Evolutionary conservation across 1,140 invertebrate genomes (phyloP), one percentile per base, ranked within the genome.

Genomic region (Lepidurus couesii): DNA sequence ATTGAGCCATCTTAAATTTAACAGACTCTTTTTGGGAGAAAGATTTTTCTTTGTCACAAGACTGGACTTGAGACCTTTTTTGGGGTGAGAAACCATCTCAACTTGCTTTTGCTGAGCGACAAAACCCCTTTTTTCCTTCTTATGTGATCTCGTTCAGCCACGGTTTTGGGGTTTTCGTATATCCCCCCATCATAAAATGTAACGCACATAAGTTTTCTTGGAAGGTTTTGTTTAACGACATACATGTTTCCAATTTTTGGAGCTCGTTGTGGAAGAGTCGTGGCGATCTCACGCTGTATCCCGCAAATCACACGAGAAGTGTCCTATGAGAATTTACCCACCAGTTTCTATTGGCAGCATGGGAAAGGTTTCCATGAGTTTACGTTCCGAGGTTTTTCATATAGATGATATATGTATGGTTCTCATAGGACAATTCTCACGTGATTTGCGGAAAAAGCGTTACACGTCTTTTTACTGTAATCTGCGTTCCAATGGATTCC

Each of bases 251-350:
- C 53, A 65, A 21, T 65, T 65, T 13, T 21, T 65, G 53, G 53
- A 65, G 53, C 53, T 65, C 53, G 13, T 7, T 21, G 13, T 65
- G 53, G 21, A 65, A 21, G 53, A 65, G 53, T 65, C 53, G 53
- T 65, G 53, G 53, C 53, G 53, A 65, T 65, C 53, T 65, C 53
- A 65, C 53, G 53, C 53, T 65, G 13, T 13, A 65, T 65, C 53
- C 53, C 53, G 53, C 53, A 65, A 65, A 65, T 65, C 53, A 65
- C 53, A 65, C 53, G 53, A 65, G 9, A 65, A 65, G 53, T 65
- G 53, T 65, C 53, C 53, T 65, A 65, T 65, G 53, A 65, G 53
- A 65, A 65, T 65, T 65, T 65, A 65, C 53, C 53, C 53, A 65
- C 53, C 53, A 16, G 16, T 65, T 65, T 13, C 53, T 65, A 65